A percentile compares a stretch with the other conserved stretches of the same genome.
Evolutionary conservation across 2,113 vertebrate species (phyloP).

Genomic region (Salvelinus fontinalis): DNA sequence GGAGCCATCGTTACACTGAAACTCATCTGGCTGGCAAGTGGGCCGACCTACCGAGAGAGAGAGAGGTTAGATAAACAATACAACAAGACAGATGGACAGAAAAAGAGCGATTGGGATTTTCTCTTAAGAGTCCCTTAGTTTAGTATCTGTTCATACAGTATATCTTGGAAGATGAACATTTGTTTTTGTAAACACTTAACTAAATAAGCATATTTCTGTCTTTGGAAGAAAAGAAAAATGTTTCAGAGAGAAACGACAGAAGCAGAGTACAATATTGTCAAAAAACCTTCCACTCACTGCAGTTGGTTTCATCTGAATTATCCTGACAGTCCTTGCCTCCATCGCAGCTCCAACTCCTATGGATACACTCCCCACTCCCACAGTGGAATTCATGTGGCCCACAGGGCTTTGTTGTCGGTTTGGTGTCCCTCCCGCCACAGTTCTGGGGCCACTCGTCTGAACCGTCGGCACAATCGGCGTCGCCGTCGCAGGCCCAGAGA

Average conservation of each 20-base stretch:
- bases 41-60: conserved; percentile 57
- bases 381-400: conserved; percentile 75
- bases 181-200: no score
- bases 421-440: conserved; percentile 45
- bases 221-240: no score
- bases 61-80: not conserved
- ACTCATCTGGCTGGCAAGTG: conserved; percentile 79
- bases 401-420: conserved; percentile 42
- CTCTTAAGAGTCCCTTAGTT: no score
- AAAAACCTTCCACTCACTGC: conserved; percentile 71
- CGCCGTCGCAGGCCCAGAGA: conserved; percentile 81
- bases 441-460: conserved; percentile 80
- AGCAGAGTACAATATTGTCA: not conserved
- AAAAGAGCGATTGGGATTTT: not conserved
- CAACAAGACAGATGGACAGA: not conserved
- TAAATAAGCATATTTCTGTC: no score
- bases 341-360: conserved; percentile 79
- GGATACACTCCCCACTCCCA: conserved; percentile 77
- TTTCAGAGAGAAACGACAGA: not conserved
- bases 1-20: conserved; percentile 76
- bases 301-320: conserved; percentile 79
- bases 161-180: no score
- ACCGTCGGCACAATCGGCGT: conserved; percentile 78
- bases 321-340: conserved; percentile 76
- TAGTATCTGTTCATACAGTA: no score